A percentile compares a stretch with the other conserved stretches of the same genome.
These are phyloP conservation scores for Neoaliturus tenellus DNA, from an alignment of 2,888 invertebrate genomes.

Conservation along the genomic window DNA sequence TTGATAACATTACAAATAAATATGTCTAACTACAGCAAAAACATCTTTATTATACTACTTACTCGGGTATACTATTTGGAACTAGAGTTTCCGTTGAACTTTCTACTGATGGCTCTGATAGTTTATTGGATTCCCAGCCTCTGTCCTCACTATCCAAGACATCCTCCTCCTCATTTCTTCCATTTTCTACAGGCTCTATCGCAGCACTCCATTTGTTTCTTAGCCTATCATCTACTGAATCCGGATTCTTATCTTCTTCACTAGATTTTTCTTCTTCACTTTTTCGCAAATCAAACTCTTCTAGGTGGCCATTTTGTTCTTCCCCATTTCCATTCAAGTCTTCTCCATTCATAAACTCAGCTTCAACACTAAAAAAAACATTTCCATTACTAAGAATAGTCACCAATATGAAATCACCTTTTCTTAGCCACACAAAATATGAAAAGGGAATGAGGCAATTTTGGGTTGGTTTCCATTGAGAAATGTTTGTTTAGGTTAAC, in stretches of 20 bases:
- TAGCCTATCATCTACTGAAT: not conserved
- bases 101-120: conserved; percentile 63
- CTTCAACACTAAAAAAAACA: conserved; percentile 32
- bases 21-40: not conserved
- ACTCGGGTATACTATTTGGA: not conserved
- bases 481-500: no score
- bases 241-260: not conserved
- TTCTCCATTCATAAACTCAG: conserved; percentile 64
- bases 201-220: not conserved
- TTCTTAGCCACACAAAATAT: no score
- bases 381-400: not conserved
- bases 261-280: not conserved
- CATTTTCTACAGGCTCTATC: not conserved
- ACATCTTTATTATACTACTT: not conserved
- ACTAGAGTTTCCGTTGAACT: conserved; percentile 68
- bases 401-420: not conserved
- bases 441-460: no score
- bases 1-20: no score
- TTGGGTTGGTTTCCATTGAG: no score
- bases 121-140: not conserved
- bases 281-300: conserved; percentile 19
- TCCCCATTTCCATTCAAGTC: conserved; percentile 68
- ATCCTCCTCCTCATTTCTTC: not conserved
- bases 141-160: not conserved
- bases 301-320: conserved; percentile 35